Base-by-base conservation (phyloP, 2,797 vertebrate genomes). In the Ciconia nigra region DNA sequence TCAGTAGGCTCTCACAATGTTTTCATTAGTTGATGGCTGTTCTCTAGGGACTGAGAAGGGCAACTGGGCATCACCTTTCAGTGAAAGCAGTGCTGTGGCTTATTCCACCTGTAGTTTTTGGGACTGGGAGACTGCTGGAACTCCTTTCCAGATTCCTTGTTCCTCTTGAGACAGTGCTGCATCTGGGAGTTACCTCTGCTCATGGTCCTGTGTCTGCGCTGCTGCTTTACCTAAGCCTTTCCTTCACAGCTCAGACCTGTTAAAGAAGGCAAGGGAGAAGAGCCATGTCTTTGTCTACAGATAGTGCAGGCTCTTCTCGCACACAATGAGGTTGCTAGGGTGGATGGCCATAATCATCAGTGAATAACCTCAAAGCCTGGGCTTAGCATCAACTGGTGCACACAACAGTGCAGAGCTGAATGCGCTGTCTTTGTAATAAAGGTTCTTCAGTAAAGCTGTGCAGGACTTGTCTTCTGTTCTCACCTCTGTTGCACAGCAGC, bases 161-260 rank as follows among this genome's bases (percentile, higher is more conserved):
- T 77, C 10, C 22, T 55, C 10, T 14, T 51, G 44, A 59, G 59
- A 41, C 25, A 31, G 8, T 46, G 17, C 17, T 62, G 63, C n/a
- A 42, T 39, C 63, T 91, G n/a, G 22, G 31, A 57, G 13, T 72
- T 82, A 55, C 7, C 28, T 89, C 26, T 73, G 3, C 24, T 77
- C 11, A 29, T 0, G 0, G 0, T 58, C 26, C 12, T 51, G 0
- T 52, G 69, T 83, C 33, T 4, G 2, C 10, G 16, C 25, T 18
- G 51, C 63, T 83, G 61, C 63, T 81, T 67, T 77, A 39, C 44
- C 18, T 51, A 35, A 87, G n/a, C 18, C 49, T 83, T 86, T 80
- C 33, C 55, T 86, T 77, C n/a, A 24, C 21, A 91, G 24, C 52
- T 85, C 1, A 0, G 9, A 58, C 18, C 12, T 59, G 8, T 70